Percentiles rank a stretch among this genome's conserved stretches.
phyloP scores from a whole-genome alignment of 64 coral and sea anemone genomes.

The Pocillopora damicornis region DNA sequence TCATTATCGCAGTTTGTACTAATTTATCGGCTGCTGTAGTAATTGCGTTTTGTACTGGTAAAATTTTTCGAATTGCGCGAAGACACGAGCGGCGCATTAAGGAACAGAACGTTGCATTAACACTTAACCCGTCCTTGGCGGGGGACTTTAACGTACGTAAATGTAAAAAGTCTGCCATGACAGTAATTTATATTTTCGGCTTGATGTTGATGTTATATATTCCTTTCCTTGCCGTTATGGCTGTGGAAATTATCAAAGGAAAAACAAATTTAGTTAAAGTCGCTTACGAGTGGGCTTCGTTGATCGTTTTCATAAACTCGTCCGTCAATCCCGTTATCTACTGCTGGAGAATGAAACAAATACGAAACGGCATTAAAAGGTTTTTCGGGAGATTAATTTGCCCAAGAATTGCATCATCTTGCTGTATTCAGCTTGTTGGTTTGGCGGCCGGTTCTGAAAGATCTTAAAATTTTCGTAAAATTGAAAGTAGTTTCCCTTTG shows the following conservation, averaged over 20 bases:
- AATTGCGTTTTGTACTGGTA: neutral
- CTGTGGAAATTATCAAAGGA: slow-evolving; percentile 21
- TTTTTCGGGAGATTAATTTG: neutral
- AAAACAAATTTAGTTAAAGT: slow-evolving; percentile 41
- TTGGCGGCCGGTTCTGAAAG: no score
- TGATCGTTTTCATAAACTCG: slow-evolving; percentile 62
- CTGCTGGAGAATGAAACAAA: slow-evolving; percentile 66
- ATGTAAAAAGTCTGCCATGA: slow-evolving; percentile 67
- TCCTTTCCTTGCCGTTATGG: slow-evolving; percentile 30
- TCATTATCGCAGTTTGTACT: neutral
- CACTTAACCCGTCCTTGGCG: neutral
- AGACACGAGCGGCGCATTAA: neutral
- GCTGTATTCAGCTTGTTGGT: no score
- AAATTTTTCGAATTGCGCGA: neutral
- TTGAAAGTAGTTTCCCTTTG: no score
- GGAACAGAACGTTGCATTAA: neutral
- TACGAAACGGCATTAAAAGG: slow-evolving; percentile 51
- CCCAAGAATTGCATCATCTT: no score
- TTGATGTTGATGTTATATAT: slow-evolving; percentile 57
- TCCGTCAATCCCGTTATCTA: slow-evolving; percentile 66
- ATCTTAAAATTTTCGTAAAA: no score
- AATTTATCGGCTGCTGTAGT: neutral
- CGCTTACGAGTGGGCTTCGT: slow-evolving; percentile 42
- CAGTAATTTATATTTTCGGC: slow-evolving; percentile 58
- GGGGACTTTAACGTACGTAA: slow-evolving; percentile 15